Base-by-base conservation (phyloP, 2,888 invertebrate genomes). In the Drosophila barbarae region DNA sequence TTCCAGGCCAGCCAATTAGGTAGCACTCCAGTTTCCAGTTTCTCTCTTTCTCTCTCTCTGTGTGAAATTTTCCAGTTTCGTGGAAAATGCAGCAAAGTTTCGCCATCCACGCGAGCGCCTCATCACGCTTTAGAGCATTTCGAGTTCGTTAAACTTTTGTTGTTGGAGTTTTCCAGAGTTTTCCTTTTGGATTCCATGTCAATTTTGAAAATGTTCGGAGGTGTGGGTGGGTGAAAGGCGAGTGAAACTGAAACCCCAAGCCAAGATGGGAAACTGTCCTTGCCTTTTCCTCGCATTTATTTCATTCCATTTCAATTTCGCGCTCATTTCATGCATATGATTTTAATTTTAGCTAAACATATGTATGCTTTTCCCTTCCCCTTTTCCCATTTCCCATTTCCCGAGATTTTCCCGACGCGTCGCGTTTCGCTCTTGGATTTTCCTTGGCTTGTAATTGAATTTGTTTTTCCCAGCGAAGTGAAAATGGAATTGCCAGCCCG, bases 281-380 rank as follows among this genome's bases (percentile, higher is more conserved):
- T n/a, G 23, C 26, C 9, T 42, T 42, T 42, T 42, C 23, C 41
- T 23, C 68, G 72, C 71, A 69, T 71, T 72, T 76, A 79, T 84
- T 82, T 84, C 80, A 79, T 84, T 84, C 69, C 84, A 74, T 84
- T 79, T 79, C 84, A 79, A 79, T 79, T 84, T 84, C 67, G 80
- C 77, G 83, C 79, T 79, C 80, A 79, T 82, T 84, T 79, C 79
- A 79, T 84, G 79, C 79, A 79, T 79, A 79, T 79, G 83, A 79
- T 79, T 82, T 79, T 79, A 84, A 79, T 79, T 79, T 79, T 73
- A 60, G 56, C 72, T 66, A 65, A 69, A 68, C 74, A 78, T 72
- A 58, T 55, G 63, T 70, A 52, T 46, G 59, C 38, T 13, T 9
- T 9, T 10, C 13, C 30, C 18, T 9, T 9, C 9, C 9, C n/a